Evolutionary conservation across 2,113 vertebrate species (phyloP).

Genomic region (Chionis minor): DNA sequence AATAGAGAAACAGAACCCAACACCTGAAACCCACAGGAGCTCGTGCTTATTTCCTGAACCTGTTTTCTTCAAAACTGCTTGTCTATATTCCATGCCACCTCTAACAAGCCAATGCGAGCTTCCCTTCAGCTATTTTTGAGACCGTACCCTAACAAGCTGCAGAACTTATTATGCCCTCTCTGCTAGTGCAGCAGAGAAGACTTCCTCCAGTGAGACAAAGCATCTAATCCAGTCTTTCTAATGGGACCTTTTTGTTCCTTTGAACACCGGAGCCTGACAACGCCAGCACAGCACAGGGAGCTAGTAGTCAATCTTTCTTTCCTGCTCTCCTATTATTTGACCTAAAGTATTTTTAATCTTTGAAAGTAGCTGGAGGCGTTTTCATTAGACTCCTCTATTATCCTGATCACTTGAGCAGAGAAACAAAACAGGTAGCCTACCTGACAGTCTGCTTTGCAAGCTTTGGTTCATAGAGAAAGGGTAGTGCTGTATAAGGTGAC

Average conservation of each 20-base stretch:
- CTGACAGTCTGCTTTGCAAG: neutral
- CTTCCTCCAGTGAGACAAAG: neutral
- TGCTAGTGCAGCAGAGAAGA: neutral
- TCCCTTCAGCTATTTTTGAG: neutral
- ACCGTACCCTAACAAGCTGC: neutral
- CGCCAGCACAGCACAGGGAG: neutral
- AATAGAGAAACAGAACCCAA: neutral
- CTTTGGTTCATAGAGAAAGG: neutral
- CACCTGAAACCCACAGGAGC: neutral
- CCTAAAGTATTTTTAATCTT: neutral
- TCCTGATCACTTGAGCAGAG: neutral
- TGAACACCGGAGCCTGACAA: neutral
- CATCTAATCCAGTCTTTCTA: neutral
- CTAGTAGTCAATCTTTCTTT: neutral
- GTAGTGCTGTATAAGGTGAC: neutral
- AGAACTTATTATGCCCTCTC: neutral
- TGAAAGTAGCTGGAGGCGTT: neutral
- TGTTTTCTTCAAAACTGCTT: neutral
- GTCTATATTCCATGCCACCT: neutral
- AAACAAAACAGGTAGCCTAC: neutral
- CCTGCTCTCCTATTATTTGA: neutral
- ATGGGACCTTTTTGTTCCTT: neutral
- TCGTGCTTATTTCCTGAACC: neutral
- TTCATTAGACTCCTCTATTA: neutral
- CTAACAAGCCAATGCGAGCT: neutral